Evolutionary conservation across 2,888 invertebrate species (phyloP).

Genomic region (Andrena bicolor): DNA sequence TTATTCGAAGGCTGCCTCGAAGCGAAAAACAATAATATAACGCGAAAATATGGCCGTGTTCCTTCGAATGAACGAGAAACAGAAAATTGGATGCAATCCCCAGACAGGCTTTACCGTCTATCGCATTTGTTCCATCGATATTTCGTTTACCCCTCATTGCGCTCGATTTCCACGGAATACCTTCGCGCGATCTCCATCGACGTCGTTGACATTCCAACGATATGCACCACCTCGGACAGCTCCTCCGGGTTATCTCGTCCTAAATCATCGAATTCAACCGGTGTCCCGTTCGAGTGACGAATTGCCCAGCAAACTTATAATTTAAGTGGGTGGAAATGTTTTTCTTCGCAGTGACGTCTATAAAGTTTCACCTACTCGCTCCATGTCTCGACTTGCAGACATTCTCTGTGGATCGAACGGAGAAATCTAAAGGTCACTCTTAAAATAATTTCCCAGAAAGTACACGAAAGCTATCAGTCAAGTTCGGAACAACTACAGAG

Average conservation of each 20-base stretch:
- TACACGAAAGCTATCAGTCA: neutral
- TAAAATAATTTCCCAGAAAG: neutral
- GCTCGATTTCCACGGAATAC: slow-evolving; percentile 22
- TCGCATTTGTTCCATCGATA: slow-evolving; percentile 42
- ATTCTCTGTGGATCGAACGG: no score
- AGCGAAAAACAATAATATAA: neutral
- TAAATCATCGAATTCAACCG: neutral
- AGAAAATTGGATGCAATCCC: slow-evolving; percentile 46
- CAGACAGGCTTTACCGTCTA: slow-evolving; percentile 31
- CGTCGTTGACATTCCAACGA: slow-evolving; percentile 24
- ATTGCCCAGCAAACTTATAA: neutral
- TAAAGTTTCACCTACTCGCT: neutral
- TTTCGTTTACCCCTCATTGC: slow-evolving; percentile 43
- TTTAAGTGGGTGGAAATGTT: neutral
- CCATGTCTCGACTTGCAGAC: no score
- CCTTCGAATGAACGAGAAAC: slow-evolving; percentile 13
- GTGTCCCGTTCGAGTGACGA: slow-evolving; percentile 3
- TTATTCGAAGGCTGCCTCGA: neutral
- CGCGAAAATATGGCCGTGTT: neutral
- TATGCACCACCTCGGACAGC: neutral
- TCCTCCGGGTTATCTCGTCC: slow-evolving; percentile 15
- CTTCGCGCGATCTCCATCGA: slow-evolving; percentile 16
- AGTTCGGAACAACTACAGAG: neutral
- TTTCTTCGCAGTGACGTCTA: neutral
- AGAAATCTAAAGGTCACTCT: no score